These are phyloP conservation scores for Calameuta filiformis DNA, from an alignment of 2,888 invertebrate genomes.

Conservation along the genomic window DNA sequence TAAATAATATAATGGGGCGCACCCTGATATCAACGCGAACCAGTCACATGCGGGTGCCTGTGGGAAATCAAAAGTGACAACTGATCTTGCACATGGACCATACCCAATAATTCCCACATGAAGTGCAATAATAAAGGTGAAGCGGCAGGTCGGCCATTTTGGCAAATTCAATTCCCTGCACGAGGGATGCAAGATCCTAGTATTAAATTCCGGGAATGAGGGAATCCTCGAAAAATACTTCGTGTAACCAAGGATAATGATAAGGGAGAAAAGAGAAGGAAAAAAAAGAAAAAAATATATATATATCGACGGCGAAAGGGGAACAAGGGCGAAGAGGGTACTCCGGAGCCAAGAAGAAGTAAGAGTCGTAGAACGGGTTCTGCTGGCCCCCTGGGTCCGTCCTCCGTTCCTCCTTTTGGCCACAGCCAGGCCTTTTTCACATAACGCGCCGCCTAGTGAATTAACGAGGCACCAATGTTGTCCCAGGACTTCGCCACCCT, in stretches of 20 bases:
- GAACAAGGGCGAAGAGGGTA: conserved; percentile 14
- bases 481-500: conserved; percentile 1
- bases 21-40: not conserved
- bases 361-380: conserved; percentile 48
- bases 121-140: too few species aligned
- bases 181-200: not conserved
- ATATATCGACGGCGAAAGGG: conserved; percentile 10
- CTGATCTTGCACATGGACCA: not conserved
- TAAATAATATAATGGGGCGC: conserved; percentile 23
- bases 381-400: conserved; percentile 30
- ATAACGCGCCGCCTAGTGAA: conserved; percentile 28
- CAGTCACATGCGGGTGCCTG: conserved; percentile 29
- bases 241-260: conserved; percentile 20
- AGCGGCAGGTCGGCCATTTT: not conserved
- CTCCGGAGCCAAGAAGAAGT: conserved; percentile 26
- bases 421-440: conserved; percentile 16
- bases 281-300: conserved; percentile 6
- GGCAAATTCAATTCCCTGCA: not conserved
- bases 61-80: conserved; percentile 18
- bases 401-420: conserved; percentile 22
- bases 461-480: conserved; percentile 3
- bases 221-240: conserved; percentile 27
- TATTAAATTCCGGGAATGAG: not conserved
- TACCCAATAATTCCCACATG: not conserved
- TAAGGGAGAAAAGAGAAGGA: conserved; percentile 20